A percentile compares a stretch with the other conserved stretches of the same genome.
Evolutionary conservation across 2,113 vertebrate genomes (phyloP).

Genomic region (Oryzias woworae): DNA sequence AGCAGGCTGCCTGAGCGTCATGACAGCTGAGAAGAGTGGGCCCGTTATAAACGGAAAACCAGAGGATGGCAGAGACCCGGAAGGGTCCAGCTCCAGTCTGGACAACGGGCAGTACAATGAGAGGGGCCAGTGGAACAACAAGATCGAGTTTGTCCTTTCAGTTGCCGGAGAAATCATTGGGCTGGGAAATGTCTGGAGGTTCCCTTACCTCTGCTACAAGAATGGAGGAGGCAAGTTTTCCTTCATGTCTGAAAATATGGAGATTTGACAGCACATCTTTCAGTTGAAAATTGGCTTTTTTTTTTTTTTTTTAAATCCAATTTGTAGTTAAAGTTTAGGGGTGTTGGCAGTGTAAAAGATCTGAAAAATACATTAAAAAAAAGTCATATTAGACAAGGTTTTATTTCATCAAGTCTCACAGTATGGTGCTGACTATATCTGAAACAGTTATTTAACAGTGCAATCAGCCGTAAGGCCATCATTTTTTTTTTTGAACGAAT

Average conservation of each 20-base stretch:
- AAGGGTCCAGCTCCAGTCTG: conserved; percentile 82
- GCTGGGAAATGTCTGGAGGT: conserved; percentile 97
- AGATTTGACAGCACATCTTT: not conserved
- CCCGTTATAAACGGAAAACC: conserved; percentile 94
- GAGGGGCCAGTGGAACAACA: conserved; percentile 98
- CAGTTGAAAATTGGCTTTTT: not conserved
- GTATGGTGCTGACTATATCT: conserved; percentile 9
- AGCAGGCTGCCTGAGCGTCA: conserved; percentile 85
- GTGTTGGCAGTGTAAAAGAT: not conserved
- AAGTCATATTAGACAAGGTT: conserved; percentile 1
- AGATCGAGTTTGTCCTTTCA: conserved; percentile 96
- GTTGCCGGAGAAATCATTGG: conserved; percentile 99
- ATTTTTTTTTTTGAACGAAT: not conserved
- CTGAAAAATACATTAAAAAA: conserved; percentile 11
- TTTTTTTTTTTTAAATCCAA: no score
- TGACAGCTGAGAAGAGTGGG: conserved; percentile 96
- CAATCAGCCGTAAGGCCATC: no score
- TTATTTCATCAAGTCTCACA: conserved; percentile 37
- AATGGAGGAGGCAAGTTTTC: conserved; percentile 93
- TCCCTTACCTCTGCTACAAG: conserved; percentile 99
- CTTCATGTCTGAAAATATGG: not conserved
- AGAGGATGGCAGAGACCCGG: conserved; percentile 88
- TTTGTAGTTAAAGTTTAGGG: no score
- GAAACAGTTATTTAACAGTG: no score
- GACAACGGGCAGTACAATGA: conserved; percentile 88